Conservation (phyloP, 2,797 vertebrate genomes). For the Spheniscus humboldti region DNA sequence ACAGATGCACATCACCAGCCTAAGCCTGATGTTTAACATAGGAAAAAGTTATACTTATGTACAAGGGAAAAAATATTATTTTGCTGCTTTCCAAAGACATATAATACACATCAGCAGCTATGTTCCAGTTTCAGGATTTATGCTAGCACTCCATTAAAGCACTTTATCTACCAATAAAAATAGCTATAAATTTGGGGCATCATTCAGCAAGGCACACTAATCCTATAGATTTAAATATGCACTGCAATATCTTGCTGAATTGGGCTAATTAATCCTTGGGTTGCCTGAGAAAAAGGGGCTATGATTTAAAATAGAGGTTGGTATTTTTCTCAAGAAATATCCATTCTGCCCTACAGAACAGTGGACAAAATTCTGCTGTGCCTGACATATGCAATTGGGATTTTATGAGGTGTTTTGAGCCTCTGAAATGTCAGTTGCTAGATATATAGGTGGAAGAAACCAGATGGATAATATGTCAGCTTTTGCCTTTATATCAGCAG, state of each 20-base stretch:
- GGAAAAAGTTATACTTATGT: not conserved
- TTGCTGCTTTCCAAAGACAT: not conserved
- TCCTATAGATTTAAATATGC: slow-evolving; percentile 12
- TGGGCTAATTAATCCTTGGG: not conserved
- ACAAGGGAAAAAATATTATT: rapidly evolving
- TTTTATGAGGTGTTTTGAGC: not conserved
- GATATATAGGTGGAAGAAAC: not conserved
- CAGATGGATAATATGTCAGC: not conserved
- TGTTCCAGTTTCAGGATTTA: not conserved
- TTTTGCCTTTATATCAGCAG: not conserved
- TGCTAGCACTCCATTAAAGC: not conserved
- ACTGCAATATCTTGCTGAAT: not conserved
- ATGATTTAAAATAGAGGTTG: not conserved
- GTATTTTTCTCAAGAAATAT: not conserved
- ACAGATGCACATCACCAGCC: not conserved
- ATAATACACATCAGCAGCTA: not conserved
- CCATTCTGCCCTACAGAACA: not conserved
- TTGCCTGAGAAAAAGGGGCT: not conserved
- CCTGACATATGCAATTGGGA: not conserved
- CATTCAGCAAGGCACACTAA: not conserved
- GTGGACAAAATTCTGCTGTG: not conserved
- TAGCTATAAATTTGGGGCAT: not conserved
- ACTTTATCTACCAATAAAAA: not conserved
- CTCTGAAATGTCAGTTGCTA: not conserved
- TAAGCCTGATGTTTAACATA: not conserved